These are phyloP conservation scores for Rhinichthys osculus DNA, from an alignment of 2,797 vertebrate genomes.

Conservation along the genomic window DNA sequence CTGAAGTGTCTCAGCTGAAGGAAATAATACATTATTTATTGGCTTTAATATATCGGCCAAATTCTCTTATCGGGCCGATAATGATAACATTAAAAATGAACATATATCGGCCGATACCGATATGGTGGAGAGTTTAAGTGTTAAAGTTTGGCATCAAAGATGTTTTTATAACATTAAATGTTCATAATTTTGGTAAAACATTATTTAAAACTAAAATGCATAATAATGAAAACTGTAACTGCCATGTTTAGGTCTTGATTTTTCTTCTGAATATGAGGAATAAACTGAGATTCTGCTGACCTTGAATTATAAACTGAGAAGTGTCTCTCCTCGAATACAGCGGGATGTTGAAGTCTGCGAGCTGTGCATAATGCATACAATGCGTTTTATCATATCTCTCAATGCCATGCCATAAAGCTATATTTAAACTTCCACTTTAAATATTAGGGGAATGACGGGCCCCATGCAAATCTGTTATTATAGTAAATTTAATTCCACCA, in stretches of 20 bases:
- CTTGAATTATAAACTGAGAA: conserved; percentile 47
- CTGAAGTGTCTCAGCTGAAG: too few relatives aligned
- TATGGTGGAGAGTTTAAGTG: too few relatives aligned
- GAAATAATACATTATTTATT: too few relatives aligned
- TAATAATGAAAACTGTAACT: not conserved
- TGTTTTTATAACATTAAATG: not conserved
- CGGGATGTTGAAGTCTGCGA: conserved; percentile 10
- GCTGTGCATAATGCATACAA: conserved; percentile 51
- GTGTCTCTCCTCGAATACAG: conserved; percentile 9
- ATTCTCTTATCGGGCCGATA: too few relatives aligned
- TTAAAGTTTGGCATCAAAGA: not conserved
- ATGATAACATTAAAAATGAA: too few relatives aligned
- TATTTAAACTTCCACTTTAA: conserved; percentile 79
- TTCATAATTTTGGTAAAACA: not conserved
- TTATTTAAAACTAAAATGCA: not conserved
- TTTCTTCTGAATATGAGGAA: conserved; percentile 3
- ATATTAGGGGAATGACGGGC: conserved; percentile 71
- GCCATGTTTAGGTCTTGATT: not conserved
- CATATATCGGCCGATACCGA: too few relatives aligned
- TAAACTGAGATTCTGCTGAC: conserved; percentile 39
- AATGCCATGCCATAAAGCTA: conserved; percentile 74
- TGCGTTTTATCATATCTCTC: conserved; percentile 63
- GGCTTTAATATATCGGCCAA: too few relatives aligned
- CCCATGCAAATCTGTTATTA: conserved; percentile 78
- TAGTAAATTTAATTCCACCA: conserved; percentile 73